Conservation (phyloP, 35 echinoderm and acorn worm genomes). For the Apostichopus californicus region DNA sequence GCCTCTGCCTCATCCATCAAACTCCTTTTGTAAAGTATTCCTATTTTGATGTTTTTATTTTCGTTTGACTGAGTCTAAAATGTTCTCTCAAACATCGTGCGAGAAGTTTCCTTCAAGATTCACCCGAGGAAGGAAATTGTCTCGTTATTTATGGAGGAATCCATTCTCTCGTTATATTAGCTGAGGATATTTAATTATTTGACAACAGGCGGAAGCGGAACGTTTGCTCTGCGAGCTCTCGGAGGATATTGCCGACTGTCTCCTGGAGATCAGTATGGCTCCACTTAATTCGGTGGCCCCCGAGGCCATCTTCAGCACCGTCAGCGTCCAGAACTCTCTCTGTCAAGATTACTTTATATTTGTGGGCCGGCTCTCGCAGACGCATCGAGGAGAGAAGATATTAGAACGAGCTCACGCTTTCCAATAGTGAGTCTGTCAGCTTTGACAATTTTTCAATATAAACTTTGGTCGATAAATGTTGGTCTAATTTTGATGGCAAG, state of each 20-base stretch:
- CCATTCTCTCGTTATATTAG: background rate
- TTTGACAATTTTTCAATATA: background rate
- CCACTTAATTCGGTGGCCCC: slow-evolving; percentile 67
- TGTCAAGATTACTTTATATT: slow-evolving; percentile 96
- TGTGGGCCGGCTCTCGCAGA: slow-evolving; percentile 76
- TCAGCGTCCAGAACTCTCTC: slow-evolving; percentile 76
- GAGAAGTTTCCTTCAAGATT: too few relatives aligned
- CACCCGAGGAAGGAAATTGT: background rate
- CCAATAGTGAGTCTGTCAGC: slow-evolving; percentile 79
- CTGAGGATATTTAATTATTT: background rate
- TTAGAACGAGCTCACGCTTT: slow-evolving; percentile 84
- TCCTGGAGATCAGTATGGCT: slow-evolving; percentile 77
- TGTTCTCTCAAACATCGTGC: too few relatives aligned
- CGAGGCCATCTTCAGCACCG: slow-evolving; percentile 75
- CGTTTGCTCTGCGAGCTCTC: slow-evolving; percentile 71
- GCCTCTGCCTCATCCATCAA: too few relatives aligned
- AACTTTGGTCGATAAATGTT: background rate
- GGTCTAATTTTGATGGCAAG: background rate
- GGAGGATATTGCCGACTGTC: slow-evolving; percentile 86
- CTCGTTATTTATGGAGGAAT: background rate
- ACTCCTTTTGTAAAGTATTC: too few relatives aligned
- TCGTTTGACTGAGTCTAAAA: too few relatives aligned
- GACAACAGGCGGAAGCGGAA: slow-evolving; percentile 69
- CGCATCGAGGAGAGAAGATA: slow-evolving; percentile 75
- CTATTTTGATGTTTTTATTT: too few relatives aligned